These are phyloP conservation scores for Elaphurus davidianus DNA, from an alignment of 2,113 vertebrate genomes.

Conservation along the genomic window DNA sequence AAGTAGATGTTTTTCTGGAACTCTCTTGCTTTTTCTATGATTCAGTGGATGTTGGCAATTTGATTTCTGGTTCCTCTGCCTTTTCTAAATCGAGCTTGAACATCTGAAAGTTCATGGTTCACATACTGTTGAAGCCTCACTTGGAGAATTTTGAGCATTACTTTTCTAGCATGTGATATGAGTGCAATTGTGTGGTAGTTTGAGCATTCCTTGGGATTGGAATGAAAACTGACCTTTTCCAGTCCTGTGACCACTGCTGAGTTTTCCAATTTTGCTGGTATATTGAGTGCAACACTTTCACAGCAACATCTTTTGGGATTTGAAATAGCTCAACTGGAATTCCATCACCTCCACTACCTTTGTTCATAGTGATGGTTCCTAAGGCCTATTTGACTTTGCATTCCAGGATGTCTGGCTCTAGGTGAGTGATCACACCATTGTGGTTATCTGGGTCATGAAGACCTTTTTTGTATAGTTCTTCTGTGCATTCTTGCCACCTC, in stretches of 20 bases:
- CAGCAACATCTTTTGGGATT: background rate
- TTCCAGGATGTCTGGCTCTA: background rate
- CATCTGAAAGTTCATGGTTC: background rate
- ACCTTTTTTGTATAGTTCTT: background rate
- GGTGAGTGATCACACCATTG: background rate
- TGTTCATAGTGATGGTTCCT: background rate
- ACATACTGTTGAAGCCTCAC: background rate
- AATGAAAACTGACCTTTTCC: background rate
- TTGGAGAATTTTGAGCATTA: background rate
- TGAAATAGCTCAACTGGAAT: background rate
- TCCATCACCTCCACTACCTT: background rate
- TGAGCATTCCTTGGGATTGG: background rate
- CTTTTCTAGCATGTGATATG: background rate
- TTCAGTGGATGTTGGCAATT: background rate
- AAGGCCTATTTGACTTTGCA: background rate
- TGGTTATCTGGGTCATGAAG: background rate
- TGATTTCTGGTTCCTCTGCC: background rate
- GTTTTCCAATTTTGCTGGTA: background rate
- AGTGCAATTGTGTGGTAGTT: accelerated
- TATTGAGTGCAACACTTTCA: background rate
- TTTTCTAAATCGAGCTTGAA: background rate
- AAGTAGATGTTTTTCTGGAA: background rate
- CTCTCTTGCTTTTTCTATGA: background rate
- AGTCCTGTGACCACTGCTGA: background rate
- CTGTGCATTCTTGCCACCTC: background rate